These are phyloP conservation scores for Oreocharis arfaki DNA, from an alignment of 2,113 vertebrate species.

Conservation along the genomic window DNA sequence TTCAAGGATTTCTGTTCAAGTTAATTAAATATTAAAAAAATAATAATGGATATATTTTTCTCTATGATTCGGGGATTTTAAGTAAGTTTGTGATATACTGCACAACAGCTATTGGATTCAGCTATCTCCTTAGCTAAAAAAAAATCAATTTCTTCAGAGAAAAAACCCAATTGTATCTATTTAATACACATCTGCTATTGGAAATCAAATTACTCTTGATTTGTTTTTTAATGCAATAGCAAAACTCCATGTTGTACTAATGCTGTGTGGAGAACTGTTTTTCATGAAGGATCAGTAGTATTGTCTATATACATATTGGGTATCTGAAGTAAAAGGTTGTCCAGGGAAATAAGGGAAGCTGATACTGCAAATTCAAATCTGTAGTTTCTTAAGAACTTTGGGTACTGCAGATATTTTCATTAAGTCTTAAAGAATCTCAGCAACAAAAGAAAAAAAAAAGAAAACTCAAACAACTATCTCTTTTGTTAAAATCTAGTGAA, in stretches of 20 bases:
- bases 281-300: not conserved
- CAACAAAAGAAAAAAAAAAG: not conserved
- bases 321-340: not conserved
- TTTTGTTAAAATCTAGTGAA: not conserved
- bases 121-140: not conserved
- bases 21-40: not conserved
- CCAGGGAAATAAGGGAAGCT: not conserved
- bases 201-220: not conserved
- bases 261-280: not conserved
- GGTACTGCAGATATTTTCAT: not conserved
- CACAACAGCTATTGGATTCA: not conserved
- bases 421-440: not conserved
- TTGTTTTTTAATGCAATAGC: not conserved
- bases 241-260: not conserved
- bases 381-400: not conserved
- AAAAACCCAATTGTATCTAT: not conserved
- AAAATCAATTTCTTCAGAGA: not conserved
- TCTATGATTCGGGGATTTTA: not conserved
- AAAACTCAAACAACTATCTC: accelerated
- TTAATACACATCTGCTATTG: not conserved
- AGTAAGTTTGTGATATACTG: not conserved
- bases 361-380: not conserved
- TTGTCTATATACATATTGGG: not conserved
- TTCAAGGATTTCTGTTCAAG: not conserved
- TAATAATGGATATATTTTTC: not conserved